Evolutionary conservation across 2,888 invertebrate species (phyloP).

Genomic region (Pristionchus maxplancki): DNA sequence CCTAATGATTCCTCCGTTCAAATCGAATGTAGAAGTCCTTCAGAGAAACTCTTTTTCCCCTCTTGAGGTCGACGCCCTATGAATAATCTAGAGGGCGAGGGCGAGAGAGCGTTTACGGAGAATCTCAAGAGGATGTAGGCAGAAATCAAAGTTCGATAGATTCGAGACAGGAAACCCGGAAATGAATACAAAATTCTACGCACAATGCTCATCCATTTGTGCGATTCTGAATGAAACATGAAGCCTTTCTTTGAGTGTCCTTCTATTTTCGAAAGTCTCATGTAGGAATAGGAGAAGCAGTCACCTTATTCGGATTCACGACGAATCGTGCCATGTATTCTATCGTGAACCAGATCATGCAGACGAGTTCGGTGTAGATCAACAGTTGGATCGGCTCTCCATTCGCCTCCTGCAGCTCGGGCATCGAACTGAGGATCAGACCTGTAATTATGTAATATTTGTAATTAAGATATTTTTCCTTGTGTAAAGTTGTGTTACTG

Average conservation of each 20-base stretch:
- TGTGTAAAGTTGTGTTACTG: too few relatives aligned
- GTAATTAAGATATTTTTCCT: too few relatives aligned
- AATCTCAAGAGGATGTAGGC: conserved; percentile 15
- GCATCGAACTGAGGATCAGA: conserved; percentile 74
- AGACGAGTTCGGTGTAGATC: conserved; percentile 51
- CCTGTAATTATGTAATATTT: conserved; percentile 54
- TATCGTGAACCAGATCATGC: conserved; percentile 75
- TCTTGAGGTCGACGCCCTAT: background rate
- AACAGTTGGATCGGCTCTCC: conserved; percentile 60
- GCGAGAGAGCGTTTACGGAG: background rate
- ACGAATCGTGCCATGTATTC: conserved; percentile 72
- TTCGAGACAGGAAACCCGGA: background rate
- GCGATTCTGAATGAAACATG: background rate
- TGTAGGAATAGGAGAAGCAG: too few relatives aligned
- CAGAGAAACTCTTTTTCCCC: background rate
- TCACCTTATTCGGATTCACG: conserved; percentile 69
- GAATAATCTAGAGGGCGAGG: conserved; percentile 32
- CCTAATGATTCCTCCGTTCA: conserved; percentile 47
- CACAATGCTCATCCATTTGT: background rate
- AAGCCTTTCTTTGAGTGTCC: too few relatives aligned
- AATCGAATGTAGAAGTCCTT: background rate
- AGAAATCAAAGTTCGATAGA: conserved; percentile 4
- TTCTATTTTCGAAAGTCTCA: background rate
- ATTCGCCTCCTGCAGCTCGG: conserved; percentile 72
- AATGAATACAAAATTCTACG: background rate